These are phyloP conservation scores for Psittacula cyanocephala DNA, from an alignment of 2,113 vertebrate genomes.

Conservation along the genomic window DNA sequence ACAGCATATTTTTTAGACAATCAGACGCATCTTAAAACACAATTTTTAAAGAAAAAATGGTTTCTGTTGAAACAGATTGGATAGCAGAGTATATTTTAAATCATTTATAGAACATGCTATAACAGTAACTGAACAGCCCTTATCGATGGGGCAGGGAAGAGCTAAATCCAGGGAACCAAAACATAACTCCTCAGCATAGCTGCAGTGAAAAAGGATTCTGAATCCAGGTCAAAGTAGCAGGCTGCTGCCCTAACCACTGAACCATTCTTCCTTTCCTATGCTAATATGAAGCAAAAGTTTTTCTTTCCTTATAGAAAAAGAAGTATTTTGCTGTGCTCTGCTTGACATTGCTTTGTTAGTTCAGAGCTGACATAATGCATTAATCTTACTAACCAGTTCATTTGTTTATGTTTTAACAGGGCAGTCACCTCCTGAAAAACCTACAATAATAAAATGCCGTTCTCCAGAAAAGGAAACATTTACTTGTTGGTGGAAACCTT, in stretches of 20 bases:
- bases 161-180: background rate
- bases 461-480: conserved; percentile 67
- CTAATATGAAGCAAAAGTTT: background rate
- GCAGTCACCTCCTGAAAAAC: conserved; percentile 36
- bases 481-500: conserved; percentile 65
- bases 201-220: background rate
- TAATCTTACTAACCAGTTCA: background rate
- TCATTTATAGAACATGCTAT: background rate
- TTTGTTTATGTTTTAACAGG: background rate
- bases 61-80: background rate
- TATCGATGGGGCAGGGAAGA: background rate
- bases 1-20: background rate
- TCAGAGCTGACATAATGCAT: background rate
- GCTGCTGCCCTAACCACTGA: background rate
- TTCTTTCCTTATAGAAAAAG: background rate
- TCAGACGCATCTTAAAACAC: background rate
- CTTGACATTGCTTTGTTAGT: background rate
- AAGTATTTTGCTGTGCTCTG: background rate
- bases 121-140: background rate
- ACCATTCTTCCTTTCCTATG: background rate
- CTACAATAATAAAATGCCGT: conserved; percentile 56
- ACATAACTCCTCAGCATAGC: background rate
- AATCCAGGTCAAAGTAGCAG: background rate
- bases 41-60: background rate
- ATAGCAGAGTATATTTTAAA: background rate